phyloP scores from a whole-genome alignment of 37 sponge, comb jelly and placozoan species.

The Diacarnus erythraeanus region DNA sequence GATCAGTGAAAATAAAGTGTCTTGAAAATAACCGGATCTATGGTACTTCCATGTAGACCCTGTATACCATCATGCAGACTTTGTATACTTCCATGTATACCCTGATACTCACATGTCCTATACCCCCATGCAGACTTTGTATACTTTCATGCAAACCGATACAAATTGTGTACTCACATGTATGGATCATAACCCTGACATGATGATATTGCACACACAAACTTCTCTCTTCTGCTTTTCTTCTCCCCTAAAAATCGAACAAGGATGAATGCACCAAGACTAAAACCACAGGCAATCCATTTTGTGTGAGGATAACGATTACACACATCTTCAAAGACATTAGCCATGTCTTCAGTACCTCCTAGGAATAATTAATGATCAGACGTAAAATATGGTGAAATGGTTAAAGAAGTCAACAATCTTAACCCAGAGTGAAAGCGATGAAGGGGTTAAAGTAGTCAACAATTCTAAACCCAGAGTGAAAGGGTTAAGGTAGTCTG shows the following conservation, averaged over 20 bases:
- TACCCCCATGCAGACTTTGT: no score
- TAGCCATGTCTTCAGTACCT: slow-evolving; percentile 81
- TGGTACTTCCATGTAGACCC: no score
- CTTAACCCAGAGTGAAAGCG: no score
- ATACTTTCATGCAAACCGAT: no score
- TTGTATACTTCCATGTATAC: no score
- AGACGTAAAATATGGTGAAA: neutral
- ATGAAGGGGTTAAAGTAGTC: neutral
- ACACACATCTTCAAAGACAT: slow-evolving; percentile 57
- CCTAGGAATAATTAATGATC: slow-evolving; percentile 38
- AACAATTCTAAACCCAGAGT: neutral
- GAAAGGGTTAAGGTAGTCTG: neutral
- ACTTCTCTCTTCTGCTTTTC: slow-evolving; percentile 58
- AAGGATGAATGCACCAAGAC: slow-evolving; percentile 84
- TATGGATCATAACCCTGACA: slow-evolving; percentile 92
- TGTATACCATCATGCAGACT: no score
- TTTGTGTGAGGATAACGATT: slow-evolving; percentile 33
- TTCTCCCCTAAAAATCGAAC: slow-evolving; percentile 85
- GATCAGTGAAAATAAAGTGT: no score
- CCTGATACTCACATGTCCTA: no score
- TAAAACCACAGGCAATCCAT: slow-evolving; percentile 78
- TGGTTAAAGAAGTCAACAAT: no score
- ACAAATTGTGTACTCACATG: slow-evolving; percentile 44
- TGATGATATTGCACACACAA: slow-evolving; percentile 79
- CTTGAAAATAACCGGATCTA: no score